A percentile compares a stretch with the other conserved stretches of the same genome.
These are phyloP conservation scores for Tetramorium parvispinum DNA, from an alignment of 1,140 invertebrate species.

Conservation along the genomic window DNA sequence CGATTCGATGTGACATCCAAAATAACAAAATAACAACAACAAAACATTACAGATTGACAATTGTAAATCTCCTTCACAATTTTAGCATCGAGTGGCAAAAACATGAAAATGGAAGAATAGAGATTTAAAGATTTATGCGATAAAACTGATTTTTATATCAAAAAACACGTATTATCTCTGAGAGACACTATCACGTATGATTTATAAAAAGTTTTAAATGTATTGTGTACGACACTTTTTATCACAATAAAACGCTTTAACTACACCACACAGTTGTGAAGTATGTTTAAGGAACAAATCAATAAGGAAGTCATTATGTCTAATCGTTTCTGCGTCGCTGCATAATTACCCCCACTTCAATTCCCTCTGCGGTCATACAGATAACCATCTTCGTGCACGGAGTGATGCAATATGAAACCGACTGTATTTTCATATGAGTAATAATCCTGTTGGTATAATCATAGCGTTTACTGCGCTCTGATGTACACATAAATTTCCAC, in stretches of 20 bases:
- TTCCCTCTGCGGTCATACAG: not conserved
- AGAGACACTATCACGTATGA: not conserved
- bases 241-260: not conserved
- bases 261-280: not conserved
- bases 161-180: not conserved
- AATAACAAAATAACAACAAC: constrained; percentile 1
- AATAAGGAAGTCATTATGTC: not conserved
- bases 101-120: not conserved
- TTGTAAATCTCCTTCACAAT: constrained; percentile 20
- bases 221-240: not conserved
- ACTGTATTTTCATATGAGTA: not conserved
- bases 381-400: not conserved
- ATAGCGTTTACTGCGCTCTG: not conserved
- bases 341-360: not conserved
- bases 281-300: not conserved
- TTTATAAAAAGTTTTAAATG: not conserved
- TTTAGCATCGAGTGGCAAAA: constrained; percentile 2
- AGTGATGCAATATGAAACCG: not conserved
- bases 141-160: not conserved
- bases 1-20: not conserved
- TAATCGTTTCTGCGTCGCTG: not conserved
- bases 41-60: constrained; percentile 1
- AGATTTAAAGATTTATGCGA: constrained; percentile 16
- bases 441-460: not conserved
- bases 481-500: not conserved